Percentiles rank a stretch among this genome's conserved stretches.
These are phyloP conservation scores for Eriosoma lanigerum DNA, from an alignment of 1,140 invertebrate genomes.

Conservation along the genomic window DNA sequence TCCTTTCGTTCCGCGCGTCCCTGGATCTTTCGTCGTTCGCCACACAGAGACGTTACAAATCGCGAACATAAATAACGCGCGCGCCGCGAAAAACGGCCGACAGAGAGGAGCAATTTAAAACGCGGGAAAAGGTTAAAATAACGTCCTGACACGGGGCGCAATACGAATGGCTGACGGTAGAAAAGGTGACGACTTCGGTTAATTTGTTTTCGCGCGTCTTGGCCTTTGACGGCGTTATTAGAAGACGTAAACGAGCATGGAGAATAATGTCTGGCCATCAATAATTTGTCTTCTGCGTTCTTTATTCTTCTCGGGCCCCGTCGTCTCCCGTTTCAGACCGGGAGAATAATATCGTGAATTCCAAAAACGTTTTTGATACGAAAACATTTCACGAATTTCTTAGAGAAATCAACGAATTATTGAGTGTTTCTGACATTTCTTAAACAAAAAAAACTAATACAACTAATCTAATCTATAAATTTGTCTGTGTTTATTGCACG, in stretches of 20 bases:
- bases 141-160: neutral
- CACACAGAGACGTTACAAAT: conserved; percentile 31
- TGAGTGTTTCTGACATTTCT: no score
- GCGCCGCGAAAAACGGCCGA: neutral
- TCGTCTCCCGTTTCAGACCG: no score
- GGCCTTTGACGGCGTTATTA: conserved; percentile 41
- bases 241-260: neutral
- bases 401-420: no score
- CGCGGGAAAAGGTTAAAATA: conserved; percentile 12
- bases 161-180: no score
- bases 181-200: neutral
- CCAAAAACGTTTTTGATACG: no score
- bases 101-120: neutral
- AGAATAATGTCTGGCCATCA: conserved; percentile 17
- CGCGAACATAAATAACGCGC: conserved; percentile 42
- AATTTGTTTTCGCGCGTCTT: conserved; percentile 39
- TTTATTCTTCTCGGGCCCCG: no score
- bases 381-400: no score
- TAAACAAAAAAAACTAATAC: no score
- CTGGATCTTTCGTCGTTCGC: neutral
- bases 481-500: no score
- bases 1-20: neutral
- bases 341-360: no score
- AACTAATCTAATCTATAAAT: no score
- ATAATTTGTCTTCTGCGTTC: no score